Base-by-base conservation (phyloP, 1,140 invertebrate genomes). In the Trissolcus basalis region DNA sequence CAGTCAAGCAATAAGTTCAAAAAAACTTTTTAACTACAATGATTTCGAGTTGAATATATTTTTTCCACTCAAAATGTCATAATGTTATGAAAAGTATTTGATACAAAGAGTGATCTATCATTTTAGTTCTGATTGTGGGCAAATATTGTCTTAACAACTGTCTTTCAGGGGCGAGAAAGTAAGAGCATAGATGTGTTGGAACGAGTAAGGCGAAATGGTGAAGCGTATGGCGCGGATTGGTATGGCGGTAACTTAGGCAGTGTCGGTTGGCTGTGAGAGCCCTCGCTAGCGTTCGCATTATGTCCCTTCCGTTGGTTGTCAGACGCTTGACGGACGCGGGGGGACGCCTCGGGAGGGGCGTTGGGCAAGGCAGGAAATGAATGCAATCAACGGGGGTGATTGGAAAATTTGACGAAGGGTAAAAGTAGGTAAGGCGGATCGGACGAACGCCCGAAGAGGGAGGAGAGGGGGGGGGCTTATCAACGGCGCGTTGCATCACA, bases 321-420 rank as follows among this genome's bases (percentile, higher is more conserved):
- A 79, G 78, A 53, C 67, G 61, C 48, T 58, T 47, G 56, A 45
- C 43, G 44, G 43, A 27, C 54, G 32, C 7, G 1, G 56, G 39
- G 27, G 43, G 41, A 15, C 53, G 27, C 5, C 3, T 14, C 19
- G 39, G 51, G 72, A 65, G 74, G 65, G 79, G 65, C 50, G 65
- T 63, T 70, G 64, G 70, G 49, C 77, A 69, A 74, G 58, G 79
- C 84, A 85, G 85, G 85, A 87, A 88, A 86, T 83, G 78, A 85
- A 85, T 78, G 80, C 78, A 84, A 80, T 78, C 78, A 81, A 77
- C 53, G 79, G 80, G 82, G 81, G 81, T 83, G 83, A 87, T 86
- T 85, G 86, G 86, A 86, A 87, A 87, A 86, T 86, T 87, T 86
- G 85, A 87, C 81, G 83, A 80, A 83, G 83, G 85, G 83, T 83